Conservation (phyloP, 2,888 invertebrate genomes). For the Meghimatium bilineatum region DNA sequence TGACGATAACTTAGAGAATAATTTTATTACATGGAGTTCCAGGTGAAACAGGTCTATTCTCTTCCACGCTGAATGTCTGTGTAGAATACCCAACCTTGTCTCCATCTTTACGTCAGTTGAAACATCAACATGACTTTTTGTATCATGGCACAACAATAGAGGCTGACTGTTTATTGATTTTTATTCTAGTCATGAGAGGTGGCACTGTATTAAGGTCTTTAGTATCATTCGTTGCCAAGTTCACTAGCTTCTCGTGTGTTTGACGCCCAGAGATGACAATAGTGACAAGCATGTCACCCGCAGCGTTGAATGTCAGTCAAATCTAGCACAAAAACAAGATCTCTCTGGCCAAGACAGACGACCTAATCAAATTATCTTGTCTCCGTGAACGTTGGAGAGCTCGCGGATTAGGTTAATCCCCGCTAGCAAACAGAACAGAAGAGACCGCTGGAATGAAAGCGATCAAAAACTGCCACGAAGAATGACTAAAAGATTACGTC, state of each 20-base stretch:
- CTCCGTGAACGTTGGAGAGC: slow-evolving; percentile 36
- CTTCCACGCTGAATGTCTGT: too few species aligned
- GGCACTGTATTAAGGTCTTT: neutral
- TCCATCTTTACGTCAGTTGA: too few species aligned
- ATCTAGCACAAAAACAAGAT: slow-evolving; percentile 30
- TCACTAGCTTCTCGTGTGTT: slow-evolving; percentile 6
- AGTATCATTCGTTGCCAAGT: neutral
- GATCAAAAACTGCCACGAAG: slow-evolving; percentile 25
- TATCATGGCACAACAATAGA: too few species aligned
- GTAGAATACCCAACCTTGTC: too few species aligned
- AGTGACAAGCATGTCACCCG: slow-evolving; percentile 11
- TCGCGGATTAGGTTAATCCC: slow-evolving; percentile 45
- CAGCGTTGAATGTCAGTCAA: slow-evolving; percentile 37
- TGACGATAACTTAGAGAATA: too few species aligned
- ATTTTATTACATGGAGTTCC: too few species aligned
- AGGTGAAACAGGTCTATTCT: too few species aligned
- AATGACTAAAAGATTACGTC: slow-evolving; percentile 36
- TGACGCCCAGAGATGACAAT: slow-evolving; percentile 16
- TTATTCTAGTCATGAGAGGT: neutral
- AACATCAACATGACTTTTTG: too few species aligned
- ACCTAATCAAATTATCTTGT: slow-evolving; percentile 50
- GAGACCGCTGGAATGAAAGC: slow-evolving; percentile 27
- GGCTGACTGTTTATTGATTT: neutral
- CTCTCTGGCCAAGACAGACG: slow-evolving; percentile 34
- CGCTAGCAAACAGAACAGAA: slow-evolving; percentile 37